Percentiles rank a stretch among this genome's conserved stretches.
Conservation (phyloP, 2,113 vertebrate species). For the human (Homo sapiens) region DNA sequence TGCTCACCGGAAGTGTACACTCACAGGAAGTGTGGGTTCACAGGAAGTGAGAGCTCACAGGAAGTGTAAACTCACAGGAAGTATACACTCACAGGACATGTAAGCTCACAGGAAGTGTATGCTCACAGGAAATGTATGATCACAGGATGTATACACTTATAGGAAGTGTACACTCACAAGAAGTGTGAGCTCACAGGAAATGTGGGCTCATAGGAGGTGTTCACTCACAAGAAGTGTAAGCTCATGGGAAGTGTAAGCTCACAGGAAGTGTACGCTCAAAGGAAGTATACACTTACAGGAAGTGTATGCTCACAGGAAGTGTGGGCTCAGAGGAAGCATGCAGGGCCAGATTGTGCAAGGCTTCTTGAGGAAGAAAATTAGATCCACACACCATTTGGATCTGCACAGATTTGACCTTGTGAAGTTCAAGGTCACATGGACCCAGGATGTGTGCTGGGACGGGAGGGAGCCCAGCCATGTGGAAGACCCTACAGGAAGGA, state of each 20-base stretch:
- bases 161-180: neutral
- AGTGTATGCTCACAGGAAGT: neutral
- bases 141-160: neutral
- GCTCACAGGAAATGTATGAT: neutral
- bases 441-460: neutral
- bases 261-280: too few species aligned
- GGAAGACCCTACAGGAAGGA: neutral
- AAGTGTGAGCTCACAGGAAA: neutral
- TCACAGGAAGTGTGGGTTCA: neutral
- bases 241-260: neutral
- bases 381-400: too few species aligned
- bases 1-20: accelerated
- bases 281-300: neutral
- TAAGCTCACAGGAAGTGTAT: neutral
- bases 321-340: neutral
- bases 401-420: neutral
- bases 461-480: accelerated
- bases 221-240: neutral
- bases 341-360: neutral
- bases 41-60: neutral
- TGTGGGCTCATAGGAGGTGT: neutral
- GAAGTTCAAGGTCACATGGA: neutral
- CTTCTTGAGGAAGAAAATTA: neutral
- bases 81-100: neutral
- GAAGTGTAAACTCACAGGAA: neutral